Conservation (phyloP, 2,797 vertebrate species). For the Xerus rutilus region DNA sequence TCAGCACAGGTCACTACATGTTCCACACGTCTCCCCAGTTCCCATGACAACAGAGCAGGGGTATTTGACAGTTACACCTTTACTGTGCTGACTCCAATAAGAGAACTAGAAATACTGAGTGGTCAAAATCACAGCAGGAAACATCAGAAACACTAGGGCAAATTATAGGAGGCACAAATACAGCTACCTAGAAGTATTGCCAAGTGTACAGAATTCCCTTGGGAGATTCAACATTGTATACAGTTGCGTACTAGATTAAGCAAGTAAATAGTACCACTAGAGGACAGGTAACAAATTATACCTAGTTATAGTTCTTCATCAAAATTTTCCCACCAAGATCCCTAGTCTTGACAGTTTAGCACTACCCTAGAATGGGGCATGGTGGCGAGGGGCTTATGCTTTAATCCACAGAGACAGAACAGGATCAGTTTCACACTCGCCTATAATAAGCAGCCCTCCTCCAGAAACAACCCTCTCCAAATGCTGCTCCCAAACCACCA, state of each 20-base stretch:
- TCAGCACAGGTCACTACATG: background rate
- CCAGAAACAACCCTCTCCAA: background rate
- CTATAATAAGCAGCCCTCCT: rapidly evolving
- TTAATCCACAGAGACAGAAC: background rate
- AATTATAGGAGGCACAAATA: rapidly evolving
- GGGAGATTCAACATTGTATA: background rate
- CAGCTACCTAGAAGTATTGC: no score
- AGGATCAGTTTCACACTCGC: background rate
- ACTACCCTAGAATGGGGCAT: background rate
- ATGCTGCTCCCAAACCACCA: background rate
- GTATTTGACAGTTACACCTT: background rate
- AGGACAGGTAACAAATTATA: no score
- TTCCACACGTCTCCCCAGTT: background rate
- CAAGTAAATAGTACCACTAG: background rate
- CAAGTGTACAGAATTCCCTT: background rate
- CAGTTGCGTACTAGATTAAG: background rate
- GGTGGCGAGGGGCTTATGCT: background rate
- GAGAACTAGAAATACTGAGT: background rate
- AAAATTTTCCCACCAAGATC: background rate
- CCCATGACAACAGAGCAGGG: background rate
- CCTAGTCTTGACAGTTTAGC: background rate
- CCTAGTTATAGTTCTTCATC: background rate
- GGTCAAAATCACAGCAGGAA: background rate
- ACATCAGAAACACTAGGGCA: background rate
- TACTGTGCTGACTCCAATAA: background rate